Percentiles rank a stretch among this genome's conserved stretches.
Evolutionary conservation across 1,140 invertebrate species (phyloP).

Genomic region (Cydia fagiglandana): DNA sequence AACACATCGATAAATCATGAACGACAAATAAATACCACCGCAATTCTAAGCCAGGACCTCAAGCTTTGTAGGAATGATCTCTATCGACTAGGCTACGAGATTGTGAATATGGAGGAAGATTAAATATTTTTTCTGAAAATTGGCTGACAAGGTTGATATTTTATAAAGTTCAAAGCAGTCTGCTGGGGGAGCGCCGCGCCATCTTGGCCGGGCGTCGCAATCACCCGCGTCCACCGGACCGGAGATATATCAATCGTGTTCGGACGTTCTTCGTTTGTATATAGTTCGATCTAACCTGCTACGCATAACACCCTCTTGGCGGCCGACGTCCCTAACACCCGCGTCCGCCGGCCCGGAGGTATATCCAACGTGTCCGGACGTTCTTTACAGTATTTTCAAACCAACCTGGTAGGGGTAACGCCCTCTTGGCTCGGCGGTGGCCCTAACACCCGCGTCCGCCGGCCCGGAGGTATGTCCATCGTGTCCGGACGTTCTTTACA

Average conservation of each 20-base stretch:
- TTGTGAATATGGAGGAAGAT: too few relatives aligned
- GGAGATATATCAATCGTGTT: slow-evolving; percentile 44
- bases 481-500: slow-evolving; percentile 39
- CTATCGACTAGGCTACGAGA: too few relatives aligned
- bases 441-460: slow-evolving; percentile 42
- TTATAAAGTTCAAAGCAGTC: neutral
- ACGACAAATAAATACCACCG: too few relatives aligned
- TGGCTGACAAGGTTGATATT: too few relatives aligned
- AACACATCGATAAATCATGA: too few relatives aligned
- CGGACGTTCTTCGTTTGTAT: neutral
- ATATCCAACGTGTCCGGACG: slow-evolving; percentile 42
- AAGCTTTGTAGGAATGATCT: too few relatives aligned
- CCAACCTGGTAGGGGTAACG: neutral
- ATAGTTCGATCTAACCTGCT: neutral
- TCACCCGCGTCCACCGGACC: slow-evolving; percentile 44
- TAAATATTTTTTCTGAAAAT: too few relatives aligned
- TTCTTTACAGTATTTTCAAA: neutral
- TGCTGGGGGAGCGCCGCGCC: neutral
- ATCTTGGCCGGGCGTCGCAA: slow-evolving; percentile 42
- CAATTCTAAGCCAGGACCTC: too few relatives aligned
- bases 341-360: slow-evolving; percentile 37
- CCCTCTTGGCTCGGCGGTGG: slow-evolving; percentile 40
- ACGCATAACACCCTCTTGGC: neutral
- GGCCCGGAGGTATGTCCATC: slow-evolving; percentile 38
- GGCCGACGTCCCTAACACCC: too few relatives aligned